Conservation (phyloP, 2,888 invertebrate genomes). For the Ischnura elegans region DNA sequence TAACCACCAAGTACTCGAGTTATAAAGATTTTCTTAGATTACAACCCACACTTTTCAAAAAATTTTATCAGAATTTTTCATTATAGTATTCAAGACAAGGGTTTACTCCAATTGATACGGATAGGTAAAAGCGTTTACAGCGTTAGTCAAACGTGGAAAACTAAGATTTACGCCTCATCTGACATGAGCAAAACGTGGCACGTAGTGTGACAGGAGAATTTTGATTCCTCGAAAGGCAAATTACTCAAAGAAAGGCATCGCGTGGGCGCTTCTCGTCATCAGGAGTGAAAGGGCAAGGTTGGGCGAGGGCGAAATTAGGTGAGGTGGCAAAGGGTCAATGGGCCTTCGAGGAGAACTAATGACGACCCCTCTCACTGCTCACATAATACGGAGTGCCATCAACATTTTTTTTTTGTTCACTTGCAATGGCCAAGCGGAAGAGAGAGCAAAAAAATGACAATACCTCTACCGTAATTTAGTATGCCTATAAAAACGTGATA, state of each 20-base stretch:
- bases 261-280: background rate
- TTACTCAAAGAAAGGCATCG: background rate
- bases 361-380: background rate
- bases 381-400: background rate
- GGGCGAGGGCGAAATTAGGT: background rate
- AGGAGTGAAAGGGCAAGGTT: background rate
- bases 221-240: background rate
- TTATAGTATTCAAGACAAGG: no score
- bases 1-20: no score
- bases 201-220: background rate
- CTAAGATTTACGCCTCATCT: background rate
- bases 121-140: no score
- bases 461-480: no score
- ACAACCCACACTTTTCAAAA: no score
- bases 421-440: no score
- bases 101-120: no score
- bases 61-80: no score
- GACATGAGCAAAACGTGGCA: background rate
- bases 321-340: background rate
- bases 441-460: no score
- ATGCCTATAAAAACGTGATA: no score
- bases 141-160: no score
- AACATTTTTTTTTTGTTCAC: background rate
- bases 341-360: background rate
- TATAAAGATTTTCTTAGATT: no score